phyloP scores from a whole-genome alignment of 23 tunicate species.

The Corella eumyota region DNA sequence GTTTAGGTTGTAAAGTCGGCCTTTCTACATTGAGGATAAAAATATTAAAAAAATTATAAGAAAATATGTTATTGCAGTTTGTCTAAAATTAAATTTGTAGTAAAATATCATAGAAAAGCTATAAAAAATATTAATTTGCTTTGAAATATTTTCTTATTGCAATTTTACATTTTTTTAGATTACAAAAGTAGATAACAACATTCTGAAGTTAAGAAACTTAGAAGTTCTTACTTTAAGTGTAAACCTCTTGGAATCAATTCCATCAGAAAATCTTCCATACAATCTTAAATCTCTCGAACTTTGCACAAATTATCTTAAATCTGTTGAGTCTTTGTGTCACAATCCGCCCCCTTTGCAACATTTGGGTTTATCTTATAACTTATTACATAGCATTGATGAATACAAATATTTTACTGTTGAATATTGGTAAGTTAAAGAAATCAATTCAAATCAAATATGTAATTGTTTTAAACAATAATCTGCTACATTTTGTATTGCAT shows the following conservation, averaged over 20 bases:
- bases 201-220: constrained; percentile 25
- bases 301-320: constrained; percentile 43
- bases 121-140: no score
- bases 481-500: no score
- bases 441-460: background rate
- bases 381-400: constrained; percentile 39
- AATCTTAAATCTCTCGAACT: constrained; percentile 58
- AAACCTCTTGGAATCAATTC: constrained; percentile 28
- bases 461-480: background rate
- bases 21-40: no score
- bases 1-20: no score
- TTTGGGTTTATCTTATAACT: constrained; percentile 64
- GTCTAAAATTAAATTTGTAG: no score
- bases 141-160: no score
- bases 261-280: constrained; percentile 41
- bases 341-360: constrained; percentile 56
- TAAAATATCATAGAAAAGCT: no score
- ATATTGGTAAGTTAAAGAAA: constrained; percentile 38
- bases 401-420: constrained; percentile 69
- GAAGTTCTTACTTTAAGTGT: constrained; percentile 72
- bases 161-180: no score
- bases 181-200: constrained; percentile 19
- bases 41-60: no score
- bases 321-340: constrained; percentile 45
- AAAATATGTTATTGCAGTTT: no score